Percentiles rank a stretch among this genome's conserved stretches.
These are phyloP conservation scores for Crocuta crocuta DNA, from an alignment of 2,113 vertebrate species.

Conservation along the genomic window DNA sequence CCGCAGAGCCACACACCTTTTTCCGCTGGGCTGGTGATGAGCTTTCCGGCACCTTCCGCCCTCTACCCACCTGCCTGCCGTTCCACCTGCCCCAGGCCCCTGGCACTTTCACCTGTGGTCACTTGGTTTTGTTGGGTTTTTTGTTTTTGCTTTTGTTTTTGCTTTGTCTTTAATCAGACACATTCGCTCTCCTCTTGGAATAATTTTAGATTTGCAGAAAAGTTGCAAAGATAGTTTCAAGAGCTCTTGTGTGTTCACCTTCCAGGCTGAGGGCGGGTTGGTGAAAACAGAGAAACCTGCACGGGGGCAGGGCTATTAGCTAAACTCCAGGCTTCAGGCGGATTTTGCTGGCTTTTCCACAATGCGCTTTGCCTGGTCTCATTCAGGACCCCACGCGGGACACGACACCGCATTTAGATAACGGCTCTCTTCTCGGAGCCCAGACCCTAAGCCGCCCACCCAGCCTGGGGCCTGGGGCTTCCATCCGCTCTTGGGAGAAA, in stretches of 20 bases:
- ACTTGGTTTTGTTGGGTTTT: accelerated
- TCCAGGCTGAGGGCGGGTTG: accelerated
- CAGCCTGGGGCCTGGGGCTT: accelerated
- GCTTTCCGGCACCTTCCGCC: neutral
- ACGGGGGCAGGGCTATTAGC: accelerated
- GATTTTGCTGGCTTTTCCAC: neutral
- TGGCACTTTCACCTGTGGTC: neutral
- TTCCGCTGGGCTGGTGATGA: accelerated
- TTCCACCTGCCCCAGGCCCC: neutral
- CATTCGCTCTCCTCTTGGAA: neutral
- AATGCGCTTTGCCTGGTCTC: neutral
- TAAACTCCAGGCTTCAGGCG: neutral
- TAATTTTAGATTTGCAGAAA: neutral
- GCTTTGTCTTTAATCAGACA: neutral
- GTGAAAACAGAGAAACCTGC: neutral
- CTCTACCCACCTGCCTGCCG: accelerated
- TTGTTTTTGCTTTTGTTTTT: neutral
- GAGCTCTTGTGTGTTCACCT: neutral
- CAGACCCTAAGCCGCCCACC: no score
- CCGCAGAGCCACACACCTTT: accelerated
- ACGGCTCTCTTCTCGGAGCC: neutral
- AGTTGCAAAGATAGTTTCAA: neutral
- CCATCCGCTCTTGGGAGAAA: neutral
- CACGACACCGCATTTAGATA: accelerated
- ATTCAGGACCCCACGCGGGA: accelerated